Conservation (phyloP, 1,140 invertebrate genomes). For the Babylonia areolata region DNA sequence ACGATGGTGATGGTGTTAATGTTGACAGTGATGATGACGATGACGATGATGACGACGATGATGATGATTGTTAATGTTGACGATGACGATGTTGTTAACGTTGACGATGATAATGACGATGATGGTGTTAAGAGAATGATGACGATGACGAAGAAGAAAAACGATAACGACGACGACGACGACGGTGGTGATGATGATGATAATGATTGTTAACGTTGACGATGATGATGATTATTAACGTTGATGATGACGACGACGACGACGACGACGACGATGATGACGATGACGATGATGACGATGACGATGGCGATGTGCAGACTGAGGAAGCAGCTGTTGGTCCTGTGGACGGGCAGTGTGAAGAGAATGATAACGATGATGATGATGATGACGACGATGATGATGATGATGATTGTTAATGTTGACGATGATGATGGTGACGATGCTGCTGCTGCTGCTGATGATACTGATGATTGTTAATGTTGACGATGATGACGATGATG, state of each 20-base stretch:
- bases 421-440: neutral
- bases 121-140: neutral
- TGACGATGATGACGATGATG: neutral
- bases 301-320: neutral
- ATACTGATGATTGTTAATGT: neutral
- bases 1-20: no score
- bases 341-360: neutral
- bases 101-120: neutral
- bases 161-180: neutral
- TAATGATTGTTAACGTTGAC: no score
- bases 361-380: neutral
- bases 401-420: neutral
- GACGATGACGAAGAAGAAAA: neutral
- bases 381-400: neutral
- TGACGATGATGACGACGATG: no score
- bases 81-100: neutral
- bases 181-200: neutral
- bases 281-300: neutral
- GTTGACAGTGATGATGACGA: no score
- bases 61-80: no score
- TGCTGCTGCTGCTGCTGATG: no score
- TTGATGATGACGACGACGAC: neutral
- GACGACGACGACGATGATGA: neutral
- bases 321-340: no score
- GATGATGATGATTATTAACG: neutral